Evolutionary conservation across 2,113 vertebrate species (phyloP).

Genomic region (Glaucomys volans): DNA sequence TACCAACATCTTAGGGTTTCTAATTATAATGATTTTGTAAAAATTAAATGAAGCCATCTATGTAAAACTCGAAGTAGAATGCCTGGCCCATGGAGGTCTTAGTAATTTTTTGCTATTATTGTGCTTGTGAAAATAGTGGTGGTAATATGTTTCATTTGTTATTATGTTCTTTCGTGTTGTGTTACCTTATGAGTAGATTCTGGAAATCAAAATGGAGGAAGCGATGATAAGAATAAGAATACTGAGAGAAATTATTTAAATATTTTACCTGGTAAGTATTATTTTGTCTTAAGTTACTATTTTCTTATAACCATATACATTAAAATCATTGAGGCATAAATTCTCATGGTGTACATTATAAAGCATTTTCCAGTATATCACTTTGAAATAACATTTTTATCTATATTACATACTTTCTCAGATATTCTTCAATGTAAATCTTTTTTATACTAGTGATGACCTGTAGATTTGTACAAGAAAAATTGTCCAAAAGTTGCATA

Average conservation of each 20-base stretch:
- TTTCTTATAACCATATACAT: background rate
- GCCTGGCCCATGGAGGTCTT: background rate
- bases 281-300: conserved; percentile 22
- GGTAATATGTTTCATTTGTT: background rate
- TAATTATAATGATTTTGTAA: background rate
- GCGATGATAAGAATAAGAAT: conserved; percentile 94
- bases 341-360: background rate
- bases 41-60: background rate
- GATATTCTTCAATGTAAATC: background rate
- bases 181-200: conserved; percentile 67
- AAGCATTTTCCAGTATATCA: background rate
- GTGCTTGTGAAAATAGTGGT: background rate
- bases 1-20: background rate
- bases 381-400: background rate
- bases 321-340: conserved; percentile 47
- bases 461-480: background rate
- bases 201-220: conserved; percentile 88
- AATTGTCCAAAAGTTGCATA: background rate
- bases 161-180: background rate
- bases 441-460: background rate
- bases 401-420: background rate
- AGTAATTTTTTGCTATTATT: background rate
- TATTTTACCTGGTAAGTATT: conserved; percentile 93
- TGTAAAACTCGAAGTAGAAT: background rate
- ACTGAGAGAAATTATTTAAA: conserved; percentile 94